Conservation (phyloP, 2,888 invertebrate species). For the Frankliniella fusca region DNA sequence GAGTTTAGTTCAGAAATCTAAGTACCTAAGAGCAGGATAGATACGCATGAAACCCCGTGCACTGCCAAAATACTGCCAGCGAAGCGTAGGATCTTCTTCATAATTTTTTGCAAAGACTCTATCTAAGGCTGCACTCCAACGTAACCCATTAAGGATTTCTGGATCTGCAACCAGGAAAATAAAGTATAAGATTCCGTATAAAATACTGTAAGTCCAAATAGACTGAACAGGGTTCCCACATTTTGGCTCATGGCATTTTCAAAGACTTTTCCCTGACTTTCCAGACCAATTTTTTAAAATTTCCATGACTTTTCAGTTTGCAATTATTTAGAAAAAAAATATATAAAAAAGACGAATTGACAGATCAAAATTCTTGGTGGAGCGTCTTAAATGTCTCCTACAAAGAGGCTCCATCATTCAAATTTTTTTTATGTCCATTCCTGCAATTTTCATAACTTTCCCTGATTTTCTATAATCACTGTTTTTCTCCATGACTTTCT, state of each 20-base stretch:
- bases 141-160: constrained; percentile 49
- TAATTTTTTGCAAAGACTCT: constrained; percentile 46
- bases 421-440: too few relatives aligned
- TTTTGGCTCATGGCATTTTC: too few relatives aligned
- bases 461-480: too few relatives aligned
- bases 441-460: too few relatives aligned
- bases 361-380: too few relatives aligned
- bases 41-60: constrained; percentile 49
- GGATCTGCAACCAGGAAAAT: constrained; percentile 44
- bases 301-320: not conserved
- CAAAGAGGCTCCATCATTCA: too few relatives aligned
- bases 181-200: not conserved
- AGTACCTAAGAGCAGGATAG: constrained; percentile 46
- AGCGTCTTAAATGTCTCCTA: too few relatives aligned
- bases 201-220: not conserved
- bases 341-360: too few relatives aligned
- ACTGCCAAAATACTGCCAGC: constrained; percentile 53
- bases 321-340: not conserved
- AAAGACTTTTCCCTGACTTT: too few relatives aligned
- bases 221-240: not conserved
- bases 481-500: too few relatives aligned
- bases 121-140: constrained; percentile 49
- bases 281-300: not conserved
- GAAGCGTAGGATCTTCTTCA: constrained; percentile 45
- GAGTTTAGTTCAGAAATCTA: not conserved